These are phyloP conservation scores for Fragum fragum DNA, from an alignment of 2,888 invertebrate genomes.

Conservation along the genomic window DNA sequence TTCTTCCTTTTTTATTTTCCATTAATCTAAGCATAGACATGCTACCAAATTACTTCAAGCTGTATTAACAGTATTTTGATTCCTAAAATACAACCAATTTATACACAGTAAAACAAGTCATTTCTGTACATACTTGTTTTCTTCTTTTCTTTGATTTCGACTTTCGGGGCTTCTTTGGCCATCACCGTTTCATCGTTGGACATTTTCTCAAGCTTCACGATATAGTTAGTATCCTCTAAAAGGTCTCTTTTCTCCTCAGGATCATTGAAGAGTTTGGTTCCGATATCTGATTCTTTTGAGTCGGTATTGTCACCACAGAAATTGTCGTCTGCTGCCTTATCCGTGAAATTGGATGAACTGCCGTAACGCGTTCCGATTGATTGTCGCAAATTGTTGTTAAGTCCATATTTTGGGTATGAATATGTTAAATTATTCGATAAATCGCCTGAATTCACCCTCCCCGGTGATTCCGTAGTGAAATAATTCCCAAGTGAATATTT, in stretches of 20 bases:
- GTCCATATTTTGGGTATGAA: constrained; percentile 52
- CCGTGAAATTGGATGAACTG: neutral
- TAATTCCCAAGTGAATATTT: constrained; percentile 49
- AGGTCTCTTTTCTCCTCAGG: constrained; percentile 21
- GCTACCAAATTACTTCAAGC: too few species aligned
- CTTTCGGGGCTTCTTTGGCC: constrained; percentile 40
- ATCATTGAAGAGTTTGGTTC: constrained; percentile 26
- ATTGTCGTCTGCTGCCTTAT: constrained; percentile 3
- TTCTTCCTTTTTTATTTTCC: too few species aligned
- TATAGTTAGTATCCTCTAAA: constrained; percentile 63
- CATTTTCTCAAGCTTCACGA: constrained; percentile 68
- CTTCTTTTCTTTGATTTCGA: constrained; percentile 45
- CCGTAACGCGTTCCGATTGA: constrained; percentile 18
- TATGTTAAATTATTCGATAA: constrained; percentile 7
- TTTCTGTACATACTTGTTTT: constrained; percentile 40
- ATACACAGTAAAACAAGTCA: too few species aligned
- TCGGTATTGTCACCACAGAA: constrained; percentile 21
- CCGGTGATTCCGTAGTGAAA: constrained; percentile 30
- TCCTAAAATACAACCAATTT: too few species aligned
- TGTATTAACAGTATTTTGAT: too few species aligned
- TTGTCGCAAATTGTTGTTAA: constrained; percentile 27
- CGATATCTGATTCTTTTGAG: constrained; percentile 13
- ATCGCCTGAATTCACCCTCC: neutral
- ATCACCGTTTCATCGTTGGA: constrained; percentile 50
- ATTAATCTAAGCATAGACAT: too few species aligned